These are phyloP conservation scores for Drosophila pegasa DNA, from an alignment of 2,888 invertebrate genomes.

Conservation along the genomic window DNA sequence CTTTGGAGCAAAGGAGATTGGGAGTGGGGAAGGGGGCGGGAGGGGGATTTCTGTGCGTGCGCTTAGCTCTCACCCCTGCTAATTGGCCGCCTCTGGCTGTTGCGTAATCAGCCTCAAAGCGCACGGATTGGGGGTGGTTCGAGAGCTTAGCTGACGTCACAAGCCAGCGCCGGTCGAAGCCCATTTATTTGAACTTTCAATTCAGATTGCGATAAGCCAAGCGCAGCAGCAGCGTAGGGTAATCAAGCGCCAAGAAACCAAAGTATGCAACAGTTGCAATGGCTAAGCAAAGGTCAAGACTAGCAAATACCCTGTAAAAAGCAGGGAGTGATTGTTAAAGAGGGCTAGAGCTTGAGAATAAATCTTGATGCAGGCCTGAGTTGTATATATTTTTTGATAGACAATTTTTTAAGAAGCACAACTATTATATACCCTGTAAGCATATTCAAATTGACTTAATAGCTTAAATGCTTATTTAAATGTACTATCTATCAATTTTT, in stretches of 20 bases:
- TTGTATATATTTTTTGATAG: not conserved
- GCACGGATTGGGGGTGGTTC: not conserved
- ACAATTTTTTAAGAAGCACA: not conserved
- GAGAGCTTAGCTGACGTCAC: conserved; percentile 40
- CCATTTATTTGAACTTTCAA: conserved; percentile 63
- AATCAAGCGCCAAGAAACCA: conserved; percentile 28
- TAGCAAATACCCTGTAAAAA: conserved; percentile 8
- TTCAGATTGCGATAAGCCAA: conserved; percentile 65
- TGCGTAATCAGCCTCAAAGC: conserved; percentile 43
- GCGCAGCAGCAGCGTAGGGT: conserved; percentile 19
- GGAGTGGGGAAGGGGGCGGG: not conserved
- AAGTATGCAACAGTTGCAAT: conserved; percentile 10
- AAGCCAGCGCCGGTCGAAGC: conserved; percentile 38
- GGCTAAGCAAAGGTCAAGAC: not conserved
- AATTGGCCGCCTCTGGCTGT: conserved; percentile 55
- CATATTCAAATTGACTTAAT: too few relatives aligned
- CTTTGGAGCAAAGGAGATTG: conserved; percentile 5
- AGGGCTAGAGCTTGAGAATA: not conserved
- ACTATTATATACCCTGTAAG: not conserved
- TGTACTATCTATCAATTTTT: not conserved
- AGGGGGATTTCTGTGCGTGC: not conserved
- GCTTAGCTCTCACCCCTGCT: conserved; percentile 18
- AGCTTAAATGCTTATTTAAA: not conserved
- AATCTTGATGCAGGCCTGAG: not conserved
- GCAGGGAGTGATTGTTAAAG: not conserved